Evolutionary conservation across 2,888 invertebrate genomes (phyloP).

Genomic region (Ellobium chinense): DNA sequence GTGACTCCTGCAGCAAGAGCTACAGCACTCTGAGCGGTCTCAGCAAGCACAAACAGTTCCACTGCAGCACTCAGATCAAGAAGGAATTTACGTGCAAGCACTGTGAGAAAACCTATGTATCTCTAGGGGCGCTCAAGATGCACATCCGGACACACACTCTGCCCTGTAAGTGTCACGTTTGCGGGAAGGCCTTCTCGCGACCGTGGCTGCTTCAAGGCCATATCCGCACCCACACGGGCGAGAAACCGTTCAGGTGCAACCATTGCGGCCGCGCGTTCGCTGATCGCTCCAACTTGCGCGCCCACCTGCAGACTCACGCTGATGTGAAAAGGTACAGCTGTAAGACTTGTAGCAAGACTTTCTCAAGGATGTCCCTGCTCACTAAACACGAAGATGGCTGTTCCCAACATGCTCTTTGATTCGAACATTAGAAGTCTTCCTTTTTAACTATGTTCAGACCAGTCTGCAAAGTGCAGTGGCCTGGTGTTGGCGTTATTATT

Average conservation of each 20-base stretch:
- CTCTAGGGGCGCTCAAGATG: slow-evolving; percentile 97
- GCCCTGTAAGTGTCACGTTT: slow-evolving; percentile 97
- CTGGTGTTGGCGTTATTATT: no score
- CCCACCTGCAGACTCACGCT: slow-evolving; percentile 98
- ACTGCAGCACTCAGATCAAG: slow-evolving; percentile 88
- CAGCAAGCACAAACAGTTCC: slow-evolving; percentile 96
- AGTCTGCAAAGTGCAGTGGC: no score
- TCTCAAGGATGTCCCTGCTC: slow-evolving; percentile 96
- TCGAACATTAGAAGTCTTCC: no score
- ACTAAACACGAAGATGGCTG: slow-evolving; percentile 86
- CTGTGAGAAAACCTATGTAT: slow-evolving; percentile 97
- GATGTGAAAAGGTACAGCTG: slow-evolving; percentile 99
- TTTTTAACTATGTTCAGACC: no score
- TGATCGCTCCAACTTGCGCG: slow-evolving; percentile 96
- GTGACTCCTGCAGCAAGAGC: slow-evolving; percentile 94
- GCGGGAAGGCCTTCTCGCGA: slow-evolving; percentile 97
- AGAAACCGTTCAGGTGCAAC: slow-evolving; percentile 97
- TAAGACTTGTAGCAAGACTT: slow-evolving; percentile 96
- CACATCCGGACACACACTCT: slow-evolving; percentile 98
- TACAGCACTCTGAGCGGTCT: slow-evolving; percentile 96
- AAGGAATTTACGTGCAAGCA: slow-evolving; percentile 97
- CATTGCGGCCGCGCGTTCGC: slow-evolving; percentile 98
- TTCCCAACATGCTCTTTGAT: background rate
- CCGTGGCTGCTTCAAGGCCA: slow-evolving; percentile 99
- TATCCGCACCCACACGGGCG: slow-evolving; percentile 97